These are phyloP conservation scores for Octodonta nipae DNA, from an alignment of 2,888 invertebrate species.

Conservation along the genomic window DNA sequence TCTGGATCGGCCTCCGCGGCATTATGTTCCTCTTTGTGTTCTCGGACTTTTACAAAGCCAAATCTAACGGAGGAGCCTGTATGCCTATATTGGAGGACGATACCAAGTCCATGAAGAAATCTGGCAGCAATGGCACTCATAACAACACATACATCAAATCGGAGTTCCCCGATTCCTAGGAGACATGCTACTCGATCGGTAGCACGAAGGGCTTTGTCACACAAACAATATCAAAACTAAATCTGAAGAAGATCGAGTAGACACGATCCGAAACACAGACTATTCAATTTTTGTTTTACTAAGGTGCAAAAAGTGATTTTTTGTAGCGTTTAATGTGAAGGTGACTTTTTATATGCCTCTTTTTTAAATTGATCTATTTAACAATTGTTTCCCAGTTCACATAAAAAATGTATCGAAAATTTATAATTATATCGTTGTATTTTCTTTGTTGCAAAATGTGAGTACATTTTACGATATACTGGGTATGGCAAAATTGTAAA, in stretches of 20 bases:
- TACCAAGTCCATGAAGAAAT: slow-evolving; percentile 29
- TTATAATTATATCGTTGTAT: too few species aligned
- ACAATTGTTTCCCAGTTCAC: too few species aligned
- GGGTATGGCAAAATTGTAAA: too few species aligned
- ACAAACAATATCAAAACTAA: slow-evolving; percentile 24
- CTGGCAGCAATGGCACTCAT: slow-evolving; percentile 27
- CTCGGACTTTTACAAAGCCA: slow-evolving; percentile 84
- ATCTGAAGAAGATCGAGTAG: slow-evolving; percentile 23
- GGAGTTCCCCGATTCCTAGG: slow-evolving; percentile 43
- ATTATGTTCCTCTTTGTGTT: slow-evolving; percentile 87
- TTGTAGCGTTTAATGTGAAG: too few species aligned
- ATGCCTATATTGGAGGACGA: slow-evolving; percentile 56
- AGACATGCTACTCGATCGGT: slow-evolving; percentile 49
- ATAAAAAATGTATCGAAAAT: too few species aligned
- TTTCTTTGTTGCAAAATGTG: too few species aligned
- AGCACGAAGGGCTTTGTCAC: slow-evolving; percentile 49
- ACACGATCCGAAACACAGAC: too few species aligned
- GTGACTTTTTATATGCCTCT: too few species aligned
- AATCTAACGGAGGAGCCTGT: slow-evolving; percentile 54
- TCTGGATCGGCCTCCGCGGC: slow-evolving; percentile 91
- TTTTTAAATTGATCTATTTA: too few species aligned
- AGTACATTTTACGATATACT: too few species aligned
- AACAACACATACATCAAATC: slow-evolving; percentile 40
- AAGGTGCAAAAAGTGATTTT: too few species aligned
- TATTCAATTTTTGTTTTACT: too few species aligned